Evolutionary conservation across 1,140 invertebrate genomes (phyloP).

Genomic region (Euura lappo): DNA sequence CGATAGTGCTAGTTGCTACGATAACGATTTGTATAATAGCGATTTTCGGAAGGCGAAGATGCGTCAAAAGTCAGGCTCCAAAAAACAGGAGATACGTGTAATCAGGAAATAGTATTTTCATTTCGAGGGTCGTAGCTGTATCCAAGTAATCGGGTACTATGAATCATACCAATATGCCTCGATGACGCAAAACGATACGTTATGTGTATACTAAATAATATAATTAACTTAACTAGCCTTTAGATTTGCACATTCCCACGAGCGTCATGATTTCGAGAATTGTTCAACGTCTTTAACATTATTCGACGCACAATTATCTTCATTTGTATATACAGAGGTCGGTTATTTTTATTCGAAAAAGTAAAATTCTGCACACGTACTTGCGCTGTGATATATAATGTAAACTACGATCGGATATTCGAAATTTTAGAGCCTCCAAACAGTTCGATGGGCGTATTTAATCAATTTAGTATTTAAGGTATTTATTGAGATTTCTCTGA

Average conservation of each 20-base stretch:
- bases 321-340: background rate
- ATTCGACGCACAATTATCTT: background rate
- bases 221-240: background rate
- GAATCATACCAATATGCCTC: background rate
- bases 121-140: background rate
- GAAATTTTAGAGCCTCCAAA: too few relatives aligned
- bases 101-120: background rate
- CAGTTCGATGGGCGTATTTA: too few relatives aligned
- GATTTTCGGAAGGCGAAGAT: slow-evolving; percentile 49
- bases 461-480: too few relatives aligned
- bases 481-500: too few relatives aligned
- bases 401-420: background rate
- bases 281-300: background rate
- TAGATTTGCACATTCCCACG: background rate
- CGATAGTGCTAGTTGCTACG: slow-evolving; percentile 44
- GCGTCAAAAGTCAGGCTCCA: slow-evolving; percentile 41
- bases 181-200: too few relatives aligned
- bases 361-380: background rate
- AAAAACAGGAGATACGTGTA: slow-evolving; percentile 54
- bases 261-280: background rate
- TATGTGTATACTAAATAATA: too few relatives aligned
- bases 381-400: background rate
- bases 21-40: slow-evolving; percentile 48
- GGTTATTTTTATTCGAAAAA: background rate
- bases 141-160: background rate